Conservation (phyloP, 1,140 invertebrate genomes). For the Magallana gigas region DNA sequence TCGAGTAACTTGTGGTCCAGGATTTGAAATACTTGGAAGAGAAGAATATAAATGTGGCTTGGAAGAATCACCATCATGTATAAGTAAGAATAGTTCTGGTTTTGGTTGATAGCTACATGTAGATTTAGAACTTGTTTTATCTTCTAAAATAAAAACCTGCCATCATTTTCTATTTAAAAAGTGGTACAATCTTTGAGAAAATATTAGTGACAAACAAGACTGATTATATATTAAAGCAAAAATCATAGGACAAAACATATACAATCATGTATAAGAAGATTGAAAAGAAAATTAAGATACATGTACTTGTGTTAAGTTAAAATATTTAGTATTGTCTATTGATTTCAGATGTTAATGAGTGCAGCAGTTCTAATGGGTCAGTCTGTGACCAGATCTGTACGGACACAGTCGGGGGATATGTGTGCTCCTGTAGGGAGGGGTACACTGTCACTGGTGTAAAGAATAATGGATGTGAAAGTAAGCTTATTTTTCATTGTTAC, state of each 20-base stretch:
- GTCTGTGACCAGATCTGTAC: constrained; percentile 58
- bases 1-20: constrained; percentile 53
- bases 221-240: too few relatives aligned
- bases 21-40: constrained; percentile 41
- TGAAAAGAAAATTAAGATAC: too few relatives aligned
- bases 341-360: constrained; percentile 63
- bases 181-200: too few relatives aligned
- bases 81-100: constrained; percentile 50
- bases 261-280: too few relatives aligned
- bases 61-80: constrained; percentile 44
- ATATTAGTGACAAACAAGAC: too few relatives aligned
- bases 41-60: constrained; percentile 51
- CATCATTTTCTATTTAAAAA: too few relatives aligned
- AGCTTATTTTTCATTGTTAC: background rate
- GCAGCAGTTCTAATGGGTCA: constrained; percentile 41
- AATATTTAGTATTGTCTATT: background rate
- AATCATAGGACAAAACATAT: too few relatives aligned
- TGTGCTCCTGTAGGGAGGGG: constrained; percentile 58
- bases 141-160: too few relatives aligned
- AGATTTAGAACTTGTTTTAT: too few relatives aligned
- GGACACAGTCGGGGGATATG: constrained; percentile 60
- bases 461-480: constrained; percentile 55
- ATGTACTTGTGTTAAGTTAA: background rate
- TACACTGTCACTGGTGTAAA: constrained; percentile 33
- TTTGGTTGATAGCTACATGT: too few relatives aligned